phyloP scores from a whole-genome alignment of 2,113 vertebrate species.

The Fregetta grallaria region DNA sequence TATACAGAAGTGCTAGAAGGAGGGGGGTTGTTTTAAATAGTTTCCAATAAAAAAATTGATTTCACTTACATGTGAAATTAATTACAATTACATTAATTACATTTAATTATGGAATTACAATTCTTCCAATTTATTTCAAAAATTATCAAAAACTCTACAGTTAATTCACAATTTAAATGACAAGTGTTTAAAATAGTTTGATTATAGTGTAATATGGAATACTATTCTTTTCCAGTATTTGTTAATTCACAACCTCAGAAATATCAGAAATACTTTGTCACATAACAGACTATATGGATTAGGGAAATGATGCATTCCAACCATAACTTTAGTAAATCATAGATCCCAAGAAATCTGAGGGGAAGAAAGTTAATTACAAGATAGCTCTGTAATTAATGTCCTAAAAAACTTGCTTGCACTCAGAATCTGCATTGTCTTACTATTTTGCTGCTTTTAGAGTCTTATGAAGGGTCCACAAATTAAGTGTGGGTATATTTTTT shows the following conservation, averaged over 20 bases:
- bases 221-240: background rate
- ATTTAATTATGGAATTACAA: no score
- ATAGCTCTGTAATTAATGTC: background rate
- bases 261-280: background rate
- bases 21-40: background rate
- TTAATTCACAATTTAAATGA: background rate
- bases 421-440: background rate
- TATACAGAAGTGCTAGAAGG: background rate
- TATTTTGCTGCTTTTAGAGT: background rate
- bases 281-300: background rate
- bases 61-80: background rate
- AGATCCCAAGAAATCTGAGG: background rate
- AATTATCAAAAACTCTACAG: background rate
- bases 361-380: background rate
- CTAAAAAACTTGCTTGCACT: background rate
- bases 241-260: background rate
- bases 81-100: no score
- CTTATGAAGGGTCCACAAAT: background rate
- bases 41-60: background rate
- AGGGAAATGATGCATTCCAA: background rate
- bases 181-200: background rate
- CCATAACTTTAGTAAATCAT: background rate
- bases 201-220: background rate
- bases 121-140: background rate
- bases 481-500: rapidly evolving